phyloP scores from a whole-genome alignment of 2,888 invertebrate genomes.

The Hesperia comma region DNA sequence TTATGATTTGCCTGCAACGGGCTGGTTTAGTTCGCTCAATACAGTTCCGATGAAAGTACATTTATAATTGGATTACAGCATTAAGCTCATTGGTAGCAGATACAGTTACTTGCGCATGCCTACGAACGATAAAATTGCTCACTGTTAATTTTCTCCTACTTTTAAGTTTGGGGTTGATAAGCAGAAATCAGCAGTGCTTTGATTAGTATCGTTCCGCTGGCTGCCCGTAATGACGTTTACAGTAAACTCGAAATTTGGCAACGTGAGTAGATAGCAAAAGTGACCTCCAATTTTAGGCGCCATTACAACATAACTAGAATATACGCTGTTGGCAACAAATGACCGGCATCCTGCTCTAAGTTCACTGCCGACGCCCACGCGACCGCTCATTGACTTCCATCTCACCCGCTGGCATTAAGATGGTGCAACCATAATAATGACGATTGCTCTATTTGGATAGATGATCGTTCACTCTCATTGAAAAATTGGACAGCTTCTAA shows the following conservation, averaged over 20 bases:
- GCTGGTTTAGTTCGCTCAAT: neutral
- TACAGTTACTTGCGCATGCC: neutral
- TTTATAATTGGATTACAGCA: constrained; percentile 19
- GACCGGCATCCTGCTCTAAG: constrained; percentile 75
- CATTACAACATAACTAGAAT: constrained; percentile 32
- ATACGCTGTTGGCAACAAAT: constrained; percentile 65
- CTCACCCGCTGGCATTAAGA: constrained; percentile 53
- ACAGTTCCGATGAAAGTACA: constrained; percentile 9
- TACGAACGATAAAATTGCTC: too few species aligned
- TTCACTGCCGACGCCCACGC: constrained; percentile 72
- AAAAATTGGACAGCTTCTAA: constrained; percentile 32
- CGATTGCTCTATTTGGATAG: constrained; percentile 61
- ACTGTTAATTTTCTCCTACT: neutral
- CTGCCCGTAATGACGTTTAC: neutral
- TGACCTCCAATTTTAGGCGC: constrained; percentile 39
- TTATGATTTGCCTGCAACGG: neutral
- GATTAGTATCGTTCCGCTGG: neutral
- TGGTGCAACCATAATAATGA: constrained; percentile 63
- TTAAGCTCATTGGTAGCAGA: neutral
- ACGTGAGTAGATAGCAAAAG: constrained; percentile 15
- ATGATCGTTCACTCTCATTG: constrained; percentile 49
- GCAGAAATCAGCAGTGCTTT: neutral
- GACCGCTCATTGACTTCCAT: constrained; percentile 68
- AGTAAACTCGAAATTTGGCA: neutral
- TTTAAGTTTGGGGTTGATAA: too few species aligned